Conservation (phyloP, 2,888 invertebrate genomes). For the Chymomyza procnemis region DNA sequence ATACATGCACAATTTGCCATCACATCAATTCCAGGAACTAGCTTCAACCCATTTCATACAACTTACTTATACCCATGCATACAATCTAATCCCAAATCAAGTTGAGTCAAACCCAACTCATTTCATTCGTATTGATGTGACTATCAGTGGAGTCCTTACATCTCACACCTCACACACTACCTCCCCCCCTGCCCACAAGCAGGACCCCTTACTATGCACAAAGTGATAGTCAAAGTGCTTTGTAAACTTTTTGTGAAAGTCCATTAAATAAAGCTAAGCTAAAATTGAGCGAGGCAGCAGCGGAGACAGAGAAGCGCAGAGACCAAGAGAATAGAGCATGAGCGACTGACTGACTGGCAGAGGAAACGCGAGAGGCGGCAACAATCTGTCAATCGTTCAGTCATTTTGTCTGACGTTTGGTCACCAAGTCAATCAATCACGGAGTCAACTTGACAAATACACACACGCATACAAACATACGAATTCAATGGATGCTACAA, state of each 20-base stretch:
- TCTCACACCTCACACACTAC: no score
- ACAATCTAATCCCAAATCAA: not conserved
- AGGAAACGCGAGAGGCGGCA: slow-evolving; percentile 5
- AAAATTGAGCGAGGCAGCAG: slow-evolving; percentile 35
- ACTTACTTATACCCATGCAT: no score
- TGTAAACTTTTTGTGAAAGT: slow-evolving; percentile 38
- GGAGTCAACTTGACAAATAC: slow-evolving; percentile 7
- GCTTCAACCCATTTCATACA: no score
- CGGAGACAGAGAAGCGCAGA: not conserved
- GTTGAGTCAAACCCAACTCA: not conserved
- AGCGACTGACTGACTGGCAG: not conserved
- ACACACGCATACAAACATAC: not conserved
- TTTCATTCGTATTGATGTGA: not conserved
- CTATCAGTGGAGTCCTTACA: not conserved
- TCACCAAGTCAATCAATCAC: slow-evolving; percentile 50
- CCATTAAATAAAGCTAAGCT: slow-evolving; percentile 54
- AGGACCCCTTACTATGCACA: not conserved
- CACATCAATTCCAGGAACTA: not conserved
- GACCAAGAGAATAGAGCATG: not conserved
- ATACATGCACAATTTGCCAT: not conserved
- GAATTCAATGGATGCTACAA: not conserved
- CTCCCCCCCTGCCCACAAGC: not conserved
- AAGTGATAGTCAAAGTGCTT: slow-evolving; percentile 37
- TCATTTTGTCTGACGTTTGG: slow-evolving; percentile 30
- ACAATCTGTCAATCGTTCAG: slow-evolving; percentile 28